Evolutionary conservation across 2,888 invertebrate genomes (phyloP), one percentile per base, ranked within the genome.

Genomic region (Formica aserva): DNA sequence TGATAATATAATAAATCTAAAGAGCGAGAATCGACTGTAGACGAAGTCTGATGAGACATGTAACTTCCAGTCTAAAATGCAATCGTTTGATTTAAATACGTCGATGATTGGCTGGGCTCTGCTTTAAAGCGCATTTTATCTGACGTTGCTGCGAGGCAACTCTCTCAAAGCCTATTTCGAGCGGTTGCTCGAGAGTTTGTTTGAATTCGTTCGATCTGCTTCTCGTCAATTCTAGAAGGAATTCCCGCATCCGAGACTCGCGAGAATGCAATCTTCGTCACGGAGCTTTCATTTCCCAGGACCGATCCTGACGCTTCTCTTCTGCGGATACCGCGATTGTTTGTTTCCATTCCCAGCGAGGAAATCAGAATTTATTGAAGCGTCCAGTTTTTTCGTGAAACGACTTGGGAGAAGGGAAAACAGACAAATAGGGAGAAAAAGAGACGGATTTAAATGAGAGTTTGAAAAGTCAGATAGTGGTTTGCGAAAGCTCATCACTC

Each of bases 181-280:
- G 67, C 38, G 35, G 52, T 29, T 72, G 77, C 71, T 85, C 75
- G 78, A 82, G 45, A 72, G 83, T 87, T 87, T 85, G 83, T 85
- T 87, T 87, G 69, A 60, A 15, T 71, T 29, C 35, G 71, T 66
- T 41, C 65, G 62, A 55, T 82, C 87, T 85, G 88, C 8, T 87
- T 82, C 57, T 84, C 72, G 78, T 88, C 84, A 67, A 62, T 65
- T 57, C 41, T 78, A 69, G 69, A 60, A 69, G 69, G 77, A 69
- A 45, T 57, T 67, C 41, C 41, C 77, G 69, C 57, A 78, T 78
- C 69, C 41, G 77, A 69, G 18, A 41, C 22, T 57, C 48, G 77
- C 32, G 77, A 78, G 57, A 78, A 78, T 78, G 77, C 77, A 78
- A 78, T 78, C 77, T 78, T 78, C 77, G 67, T 45, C 76, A 65